These are phyloP conservation scores for Muscina levida DNA, from an alignment of 2,888 invertebrate species.

Conservation along the genomic window DNA sequence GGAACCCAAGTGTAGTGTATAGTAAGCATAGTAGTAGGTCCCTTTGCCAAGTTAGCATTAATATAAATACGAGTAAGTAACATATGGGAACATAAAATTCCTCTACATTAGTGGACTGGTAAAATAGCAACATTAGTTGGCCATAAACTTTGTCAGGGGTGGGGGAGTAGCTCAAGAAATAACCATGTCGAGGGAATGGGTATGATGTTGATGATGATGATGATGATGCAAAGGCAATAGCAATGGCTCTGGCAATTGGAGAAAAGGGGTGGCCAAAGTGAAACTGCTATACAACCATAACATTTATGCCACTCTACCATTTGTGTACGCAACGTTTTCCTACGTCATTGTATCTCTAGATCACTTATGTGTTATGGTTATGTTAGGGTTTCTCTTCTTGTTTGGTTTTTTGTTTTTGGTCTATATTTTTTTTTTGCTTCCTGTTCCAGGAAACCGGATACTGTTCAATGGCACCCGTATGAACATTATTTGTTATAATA, in stretches of 20 bases:
- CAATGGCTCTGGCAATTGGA: no score
- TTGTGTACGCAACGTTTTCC: neutral
- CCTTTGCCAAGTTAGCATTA: slow-evolving; percentile 35
- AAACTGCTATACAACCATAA: no score
- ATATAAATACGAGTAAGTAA: slow-evolving; percentile 16
- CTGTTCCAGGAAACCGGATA: slow-evolving; percentile 29
- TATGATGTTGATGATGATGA: no score
- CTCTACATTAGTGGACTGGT: neutral
- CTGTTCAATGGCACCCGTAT: slow-evolving; percentile 32
- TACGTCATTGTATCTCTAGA: neutral
- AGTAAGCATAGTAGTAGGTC: slow-evolving; percentile 1
- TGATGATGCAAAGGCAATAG: neutral
- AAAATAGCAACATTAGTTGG: neutral
- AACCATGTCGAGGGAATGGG: no score
- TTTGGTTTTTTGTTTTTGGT: neutral
- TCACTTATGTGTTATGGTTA: slow-evolving; percentile 22
- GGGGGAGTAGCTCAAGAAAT: neutral
- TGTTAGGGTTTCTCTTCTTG: neutral
- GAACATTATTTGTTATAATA: slow-evolving; percentile 12
- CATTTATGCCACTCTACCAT: neutral
- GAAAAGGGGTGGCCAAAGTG: neutral
- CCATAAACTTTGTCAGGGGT: neutral
- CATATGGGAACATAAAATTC: slow-evolving; percentile 14
- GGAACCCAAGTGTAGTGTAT: no score
- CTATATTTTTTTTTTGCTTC: slow-evolving; percentile 9